phyloP scores from a whole-genome alignment of 2,888 invertebrate species.

The Smittia sp. region DNA sequence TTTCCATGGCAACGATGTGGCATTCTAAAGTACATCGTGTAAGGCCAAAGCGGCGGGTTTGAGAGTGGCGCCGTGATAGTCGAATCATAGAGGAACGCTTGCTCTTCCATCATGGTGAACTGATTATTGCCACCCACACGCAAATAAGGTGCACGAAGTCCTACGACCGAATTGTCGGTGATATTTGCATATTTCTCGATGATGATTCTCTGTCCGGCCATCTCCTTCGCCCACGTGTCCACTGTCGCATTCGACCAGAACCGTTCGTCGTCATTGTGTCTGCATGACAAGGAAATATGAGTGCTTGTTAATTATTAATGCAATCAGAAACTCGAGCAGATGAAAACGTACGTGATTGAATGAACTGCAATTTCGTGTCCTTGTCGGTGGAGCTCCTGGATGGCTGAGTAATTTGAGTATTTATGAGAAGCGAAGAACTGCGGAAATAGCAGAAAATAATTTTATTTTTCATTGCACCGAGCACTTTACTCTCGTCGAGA shows the following conservation, averaged over 20 bases:
- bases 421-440: conserved; percentile 86
- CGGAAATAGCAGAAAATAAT: background rate
- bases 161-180: conserved; percentile 87
- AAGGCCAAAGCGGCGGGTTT: conserved; percentile 94
- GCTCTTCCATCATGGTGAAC: conserved; percentile 96
- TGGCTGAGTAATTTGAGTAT: conserved; percentile 90
- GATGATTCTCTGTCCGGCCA: conserved; percentile 91
- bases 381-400: conserved; percentile 84
- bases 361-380: conserved; percentile 93
- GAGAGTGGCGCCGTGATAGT: conserved; percentile 89
- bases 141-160: conserved; percentile 84
- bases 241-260: conserved; percentile 93
- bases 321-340: conserved; percentile 28
- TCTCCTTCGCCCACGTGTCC: conserved; percentile 91
- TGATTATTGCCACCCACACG: conserved; percentile 93
- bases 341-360: conserved; percentile 78
- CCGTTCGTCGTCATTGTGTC: conserved; percentile 86
- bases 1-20: conserved; percentile 92
- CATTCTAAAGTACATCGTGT: conserved; percentile 97
- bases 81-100: conserved; percentile 92
- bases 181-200: conserved; percentile 86
- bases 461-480: conserved; percentile 6
- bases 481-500: background rate
- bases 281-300: conserved; percentile 48
- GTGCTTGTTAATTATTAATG: conserved; percentile 11